Evolutionary conservation across 2,888 invertebrate genomes (phyloP), one percentile per base, ranked within the genome.

Genomic region (Eremobia ochroleuca): DNA sequence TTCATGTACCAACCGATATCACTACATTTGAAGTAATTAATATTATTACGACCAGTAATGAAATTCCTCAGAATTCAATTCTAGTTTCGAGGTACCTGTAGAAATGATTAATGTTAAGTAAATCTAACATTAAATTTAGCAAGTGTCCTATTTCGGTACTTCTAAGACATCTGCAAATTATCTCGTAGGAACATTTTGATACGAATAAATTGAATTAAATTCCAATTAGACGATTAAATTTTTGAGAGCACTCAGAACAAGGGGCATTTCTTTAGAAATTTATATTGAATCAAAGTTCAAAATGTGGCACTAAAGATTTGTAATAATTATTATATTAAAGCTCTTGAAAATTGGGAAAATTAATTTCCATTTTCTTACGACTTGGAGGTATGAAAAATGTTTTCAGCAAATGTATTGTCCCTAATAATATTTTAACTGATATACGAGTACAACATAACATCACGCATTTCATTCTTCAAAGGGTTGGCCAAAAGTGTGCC

Each of bases 91-190:
- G 8, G 25, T 37, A 65, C 34, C 52, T 49, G 52, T 28, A 55
- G 5, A 83, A 73, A 73, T 82, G 73, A 73, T 83, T 70, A 86
- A 73, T 40, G 25, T 61, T 67, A 46, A 77, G 55, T 68, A 25
- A 77, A 68, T 65, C 6, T 62, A 59, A 72, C 59, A 74, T 83
- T 62, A 40, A 43, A 69, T 74, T 70, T 59, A 72, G 49, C 58
- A 79, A 86, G 72, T 37, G 65, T 83, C 55, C 49, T 52, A 58
- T 86, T 77, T 83, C 68, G 43, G 31, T 65, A 71, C 46, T 72
- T 83, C 73, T 72, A 78, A 86, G 61, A 62, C 73, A 73, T 83
- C 87, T 78, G 70, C 40, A 83, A 83, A 73, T 73, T 78, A 86
- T 74, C 6, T 25, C 61, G 13, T 68, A 31, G 37, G 37, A 83